Evolutionary conservation across 2,888 invertebrate species (phyloP).

Genomic region (Patella pellucida): DNA sequence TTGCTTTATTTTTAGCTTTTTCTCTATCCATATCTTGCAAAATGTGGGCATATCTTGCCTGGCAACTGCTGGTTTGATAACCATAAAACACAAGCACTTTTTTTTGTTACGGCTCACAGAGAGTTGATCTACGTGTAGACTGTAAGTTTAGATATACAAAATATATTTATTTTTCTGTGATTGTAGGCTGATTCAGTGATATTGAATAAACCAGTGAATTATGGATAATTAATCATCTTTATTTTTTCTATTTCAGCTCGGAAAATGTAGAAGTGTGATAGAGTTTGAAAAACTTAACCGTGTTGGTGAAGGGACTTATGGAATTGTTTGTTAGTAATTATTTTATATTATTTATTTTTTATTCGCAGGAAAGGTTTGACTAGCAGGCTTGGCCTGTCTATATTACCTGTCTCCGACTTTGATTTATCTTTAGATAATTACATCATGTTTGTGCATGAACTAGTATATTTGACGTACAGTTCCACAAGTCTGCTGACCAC

Average conservation of each 20-base stretch:
- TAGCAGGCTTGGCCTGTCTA: too few relatives aligned
- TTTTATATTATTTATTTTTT: too few relatives aligned
- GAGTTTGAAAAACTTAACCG: conserved; percentile 98
- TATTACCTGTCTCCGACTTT: neutral
- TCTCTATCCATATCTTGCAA: too few relatives aligned
- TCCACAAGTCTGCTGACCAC: too few relatives aligned
- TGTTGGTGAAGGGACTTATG: conserved; percentile 98
- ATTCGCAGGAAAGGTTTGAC: neutral
- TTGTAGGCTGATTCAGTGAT: neutral
- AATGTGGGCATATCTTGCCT: too few relatives aligned
- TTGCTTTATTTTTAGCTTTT: too few relatives aligned
- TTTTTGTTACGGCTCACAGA: too few relatives aligned
- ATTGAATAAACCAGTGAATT: neutral
- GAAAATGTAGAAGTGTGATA: conserved; percentile 87
- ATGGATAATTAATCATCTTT: neutral
- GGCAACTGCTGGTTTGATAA: too few relatives aligned
- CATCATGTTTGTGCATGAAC: neutral
- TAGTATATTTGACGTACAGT: neutral
- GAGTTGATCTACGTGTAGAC: neutral
- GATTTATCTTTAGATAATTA: neutral
- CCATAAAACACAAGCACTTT: too few relatives aligned
- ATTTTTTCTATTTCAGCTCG: conserved; percentile 57
- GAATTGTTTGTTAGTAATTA: conserved; percentile 88
- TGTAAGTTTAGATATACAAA: neutral
- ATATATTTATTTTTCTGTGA: conserved; percentile 5